Evolutionary conservation across 1,140 invertebrate species (phyloP), one percentile per base, ranked within the genome.

Genomic region (Leptopilina clavipes): DNA sequence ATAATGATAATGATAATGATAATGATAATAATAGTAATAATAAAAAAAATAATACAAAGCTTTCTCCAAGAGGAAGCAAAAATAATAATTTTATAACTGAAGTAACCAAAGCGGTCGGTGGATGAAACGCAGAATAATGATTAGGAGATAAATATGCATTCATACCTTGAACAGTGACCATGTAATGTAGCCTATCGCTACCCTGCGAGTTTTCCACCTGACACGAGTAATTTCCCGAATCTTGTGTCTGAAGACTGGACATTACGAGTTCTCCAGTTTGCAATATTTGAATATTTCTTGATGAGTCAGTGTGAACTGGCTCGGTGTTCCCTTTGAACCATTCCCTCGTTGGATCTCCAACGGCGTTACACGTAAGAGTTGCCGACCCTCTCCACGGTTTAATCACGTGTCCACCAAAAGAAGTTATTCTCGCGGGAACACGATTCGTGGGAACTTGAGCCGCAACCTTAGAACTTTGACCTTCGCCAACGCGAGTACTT

Each of bases 181-280:
- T 89, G 77, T 93, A 93, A 1, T 92, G 91, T 1, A 94, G 85
- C 75, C 92, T 89, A 82, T 94, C 94, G n/a, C 92, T 92, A 3
- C 95, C 94, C 54, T 95, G 91, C 8, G 92, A 91, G 81, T 96
- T 96, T 77, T 93, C 92, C 10, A 95, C 95, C 54, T 93, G 92
- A 79, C 95, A 96, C 2, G 94, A 93, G 81, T 95, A 96, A 87
- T 96, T 95, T 8, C 94, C 94, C 9, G 93, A 90, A 84, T 96
- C 95, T 2, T 91, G 87, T 75, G 93, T 87, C 82, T 94, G 93
- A 9, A 95, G 84, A 83, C 91, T 93, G 1, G 93, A 91, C 1
- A 95, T 87, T 40, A 94, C 91, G 17, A 95, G 82, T 81, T 95
- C 93, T 0, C 94, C 94, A 2, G 91, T 92, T 76, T 93, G 92